Evolutionary conservation across 2,797 vertebrate species (phyloP), one percentile per base, ranked within the genome.

Genomic region (Tamandua tetradactyla): DNA sequence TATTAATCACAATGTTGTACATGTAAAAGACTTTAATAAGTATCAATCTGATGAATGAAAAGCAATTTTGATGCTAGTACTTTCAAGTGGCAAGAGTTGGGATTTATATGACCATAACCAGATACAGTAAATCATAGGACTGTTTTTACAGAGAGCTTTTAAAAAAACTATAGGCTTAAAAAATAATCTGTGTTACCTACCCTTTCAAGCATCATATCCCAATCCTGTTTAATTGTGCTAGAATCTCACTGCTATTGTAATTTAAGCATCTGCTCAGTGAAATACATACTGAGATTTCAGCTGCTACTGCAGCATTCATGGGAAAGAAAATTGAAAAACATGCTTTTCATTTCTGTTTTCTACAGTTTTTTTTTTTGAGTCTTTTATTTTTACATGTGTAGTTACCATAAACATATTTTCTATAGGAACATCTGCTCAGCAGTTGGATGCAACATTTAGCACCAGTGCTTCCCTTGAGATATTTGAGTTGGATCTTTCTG

Each of bases 371-470:
- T n/a, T n/a, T 42, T 47, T 68, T 71, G 30, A 93, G 66, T 55
- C 35, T 82, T 32, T 66, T 91, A 20, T 69, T 93, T 96, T 95
- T 92, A 44, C 27, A 7, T 55, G 5, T 89, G 22, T 87, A 69
- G 37, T 94, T 92, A 96, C 52, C 23, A 9, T 94, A 52, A 93
- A 25, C 93, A 1, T 89, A 78, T 97, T 96, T 94, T 95, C 74
- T 49, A 1, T 97, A 99, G 99, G 99, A 94, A 99, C 99, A 15
- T 99, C 99, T 91, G 99, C 99, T 94, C 99, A 99, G 97, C 99
- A 99, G 95, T 98, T 99, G 68, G 99, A 99, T 97, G 99, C 99
- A 90, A 99, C 99, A 59, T 99, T 99, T 98, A 99, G 99, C 97
- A 99, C 99, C 92, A 99, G 75, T 96, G 99, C 99, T 92, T 99